Evolutionary conservation across 2,113 vertebrate genomes (phyloP), one percentile per base, ranked within the genome.

Genomic region (Amia ocellicauda): DNA sequence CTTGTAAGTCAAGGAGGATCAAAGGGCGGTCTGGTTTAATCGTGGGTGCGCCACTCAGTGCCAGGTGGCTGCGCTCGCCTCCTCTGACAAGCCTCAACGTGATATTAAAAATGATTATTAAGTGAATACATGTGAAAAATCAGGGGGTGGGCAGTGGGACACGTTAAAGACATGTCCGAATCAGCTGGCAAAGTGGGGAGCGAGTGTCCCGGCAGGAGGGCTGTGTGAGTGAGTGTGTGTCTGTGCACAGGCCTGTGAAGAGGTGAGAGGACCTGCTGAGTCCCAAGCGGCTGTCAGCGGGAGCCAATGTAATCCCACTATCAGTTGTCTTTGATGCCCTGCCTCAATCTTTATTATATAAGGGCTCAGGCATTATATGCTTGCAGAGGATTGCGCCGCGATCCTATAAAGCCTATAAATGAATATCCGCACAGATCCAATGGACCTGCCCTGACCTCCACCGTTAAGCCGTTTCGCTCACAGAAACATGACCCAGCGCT

Each of bases 291-390:
- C 31, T 24, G 20, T 23, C 20, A 28, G 58, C 41, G 20, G 40
- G 14, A 23, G 22, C 23, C 23, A n/a, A 20, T 51, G 63, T 65
- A 65, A 65, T 65, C 63, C 63, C 47, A 55, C 63, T 49, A 58
- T 58, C 31, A 36, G 31, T 36, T 36, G 31, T 36, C 31, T 36
- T 36, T 65, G 55, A 65, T 65, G 63, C 50, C 63, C 57, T 36
- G 27, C 57, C 58, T 54, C 63, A 65, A 65, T 58, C 63, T 65
- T 65, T 65, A 65, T 65, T 65, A 65, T 55, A 65, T 65, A 65
- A 65, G 58, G 55, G 43, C 54, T 65, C 26, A 36, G 63, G 63
- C 55, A 26, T 65, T 58, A n/a, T 20, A 54, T 45, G 63, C 28
- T 17, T n/a, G 27, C 26, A 9, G 10, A 40, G 55, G 63, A 58